A percentile compares a stretch with the other conserved stretches of the same genome.
These are phyloP conservation scores for Urocynchramus pylzowi DNA, from an alignment of 2,113 vertebrate genomes.

Conservation along the genomic window DNA sequence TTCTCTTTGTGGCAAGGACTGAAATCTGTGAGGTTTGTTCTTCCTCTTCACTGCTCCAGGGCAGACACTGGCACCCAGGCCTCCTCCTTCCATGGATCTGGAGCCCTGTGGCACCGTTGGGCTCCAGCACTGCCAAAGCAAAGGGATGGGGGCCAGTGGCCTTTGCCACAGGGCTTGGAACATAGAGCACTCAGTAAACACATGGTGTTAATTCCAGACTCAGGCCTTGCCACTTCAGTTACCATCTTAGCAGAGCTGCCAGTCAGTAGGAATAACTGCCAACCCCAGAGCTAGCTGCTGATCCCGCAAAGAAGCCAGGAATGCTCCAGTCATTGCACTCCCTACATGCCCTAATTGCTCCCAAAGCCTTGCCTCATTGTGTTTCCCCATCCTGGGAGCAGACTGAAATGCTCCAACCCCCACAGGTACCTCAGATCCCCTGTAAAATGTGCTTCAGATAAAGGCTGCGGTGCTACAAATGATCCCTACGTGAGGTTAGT, in stretches of 20 bases:
- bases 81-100: neutral
- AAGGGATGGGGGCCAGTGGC: neutral
- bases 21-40: neutral
- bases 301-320: accelerated
- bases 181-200: neutral
- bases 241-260: neutral
- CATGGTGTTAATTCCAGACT: neutral
- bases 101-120: neutral
- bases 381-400: neutral
- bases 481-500: neutral
- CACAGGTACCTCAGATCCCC: neutral
- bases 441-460: neutral
- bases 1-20: neutral
- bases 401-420: accelerated
- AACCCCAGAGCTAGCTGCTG: neutral
- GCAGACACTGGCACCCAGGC: neutral
- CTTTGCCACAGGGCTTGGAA: neutral
- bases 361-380: neutral
- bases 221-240: neutral
- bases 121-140: neutral
- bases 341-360: neutral
- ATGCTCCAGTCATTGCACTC: neutral
- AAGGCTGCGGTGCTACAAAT: neutral
- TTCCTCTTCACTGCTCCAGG: accelerated
- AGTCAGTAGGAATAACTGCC: neutral